phyloP scores from a whole-genome alignment of 2,797 vertebrate genomes.

The Gymnocypris eckloni region DNA sequence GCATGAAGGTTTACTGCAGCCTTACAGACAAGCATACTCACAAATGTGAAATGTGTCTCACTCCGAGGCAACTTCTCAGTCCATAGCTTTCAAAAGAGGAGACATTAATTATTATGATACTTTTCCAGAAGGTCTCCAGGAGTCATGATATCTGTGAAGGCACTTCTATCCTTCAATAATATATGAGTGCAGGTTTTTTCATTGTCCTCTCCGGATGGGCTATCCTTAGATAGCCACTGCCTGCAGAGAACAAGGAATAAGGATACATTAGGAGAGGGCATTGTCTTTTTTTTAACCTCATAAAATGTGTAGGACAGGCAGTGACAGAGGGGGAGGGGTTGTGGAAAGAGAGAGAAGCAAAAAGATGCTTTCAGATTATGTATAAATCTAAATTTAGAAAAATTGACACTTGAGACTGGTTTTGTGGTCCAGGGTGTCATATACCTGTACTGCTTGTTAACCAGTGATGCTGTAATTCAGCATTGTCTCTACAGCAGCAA shows the following conservation, averaged over 20 bases:
- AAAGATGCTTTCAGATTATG: too few species aligned
- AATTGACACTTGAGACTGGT: too few species aligned
- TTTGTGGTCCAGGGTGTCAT: too few species aligned
- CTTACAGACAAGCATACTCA: conserved; percentile 43
- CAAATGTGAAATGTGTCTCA: conserved; percentile 35
- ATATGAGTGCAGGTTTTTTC: conserved; percentile 24
- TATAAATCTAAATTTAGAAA: too few species aligned
- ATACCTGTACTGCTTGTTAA: not conserved
- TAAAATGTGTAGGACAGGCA: conserved; percentile 11
- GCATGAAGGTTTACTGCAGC: not conserved
- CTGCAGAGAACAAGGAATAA: conserved; percentile 28
- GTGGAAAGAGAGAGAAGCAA: too few species aligned
- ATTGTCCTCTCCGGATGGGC: conserved; percentile 27
- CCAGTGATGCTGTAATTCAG: not conserved
- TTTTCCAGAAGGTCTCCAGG: conserved; percentile 30
- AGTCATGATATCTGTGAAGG: conserved; percentile 51
- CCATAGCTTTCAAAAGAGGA: conserved; percentile 43
- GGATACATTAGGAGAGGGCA: conserved; percentile 4
- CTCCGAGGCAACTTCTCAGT: conserved; percentile 31
- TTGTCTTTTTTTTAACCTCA: conserved; percentile 13
- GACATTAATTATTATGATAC: conserved; percentile 26
- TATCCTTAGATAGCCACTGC: conserved; percentile 35
- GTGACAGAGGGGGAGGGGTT: not conserved
- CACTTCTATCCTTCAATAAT: conserved; percentile 46
- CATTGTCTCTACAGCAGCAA: conserved; percentile 16